These are phyloP conservation scores for Frieseomelitta varia DNA, from an alignment of 1,140 invertebrate species.

Conservation along the genomic window DNA sequence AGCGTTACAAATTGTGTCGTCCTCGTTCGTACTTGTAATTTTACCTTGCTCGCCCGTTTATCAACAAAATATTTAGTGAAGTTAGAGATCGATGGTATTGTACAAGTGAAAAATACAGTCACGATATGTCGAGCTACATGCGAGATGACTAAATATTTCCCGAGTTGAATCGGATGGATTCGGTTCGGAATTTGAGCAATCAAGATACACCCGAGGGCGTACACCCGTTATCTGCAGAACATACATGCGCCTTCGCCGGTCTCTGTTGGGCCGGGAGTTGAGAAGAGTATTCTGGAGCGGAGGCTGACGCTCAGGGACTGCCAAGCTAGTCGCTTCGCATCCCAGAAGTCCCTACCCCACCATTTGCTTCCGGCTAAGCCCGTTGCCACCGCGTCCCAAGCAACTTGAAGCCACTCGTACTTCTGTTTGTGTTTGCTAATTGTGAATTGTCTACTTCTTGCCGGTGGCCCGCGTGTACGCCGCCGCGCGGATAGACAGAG, in stretches of 20 bases:
- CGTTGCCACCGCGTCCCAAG: conserved; percentile 68
- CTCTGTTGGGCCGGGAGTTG: conserved; percentile 47
- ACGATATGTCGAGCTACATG: neutral
- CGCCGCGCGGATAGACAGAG: conserved; percentile 21
- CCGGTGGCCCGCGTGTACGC: conserved; percentile 58
- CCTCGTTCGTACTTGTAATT: neutral
- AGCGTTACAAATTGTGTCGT: too few species aligned
- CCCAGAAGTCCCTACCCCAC: conserved; percentile 66
- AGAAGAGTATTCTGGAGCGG: conserved; percentile 61
- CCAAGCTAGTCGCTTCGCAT: conserved; percentile 65
- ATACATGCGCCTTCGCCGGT: conserved; percentile 56
- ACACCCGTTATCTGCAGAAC: conserved; percentile 57
- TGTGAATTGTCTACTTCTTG: conserved; percentile 82
- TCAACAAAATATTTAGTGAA: neutral
- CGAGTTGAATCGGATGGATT: neutral
- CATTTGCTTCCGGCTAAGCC: conserved; percentile 70
- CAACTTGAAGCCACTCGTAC: conserved; percentile 78
- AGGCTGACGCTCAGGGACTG: conserved; percentile 70
- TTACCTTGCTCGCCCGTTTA: neutral
- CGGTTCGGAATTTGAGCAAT: neutral
- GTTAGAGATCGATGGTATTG: neutral
- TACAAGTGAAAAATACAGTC: neutral
- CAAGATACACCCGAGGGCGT: neutral
- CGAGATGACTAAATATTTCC: neutral
- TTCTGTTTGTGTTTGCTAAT: conserved; percentile 82